These are phyloP conservation scores for Pseudochirops cupreus DNA, from an alignment of 2,797 vertebrate species.

Conservation along the genomic window DNA sequence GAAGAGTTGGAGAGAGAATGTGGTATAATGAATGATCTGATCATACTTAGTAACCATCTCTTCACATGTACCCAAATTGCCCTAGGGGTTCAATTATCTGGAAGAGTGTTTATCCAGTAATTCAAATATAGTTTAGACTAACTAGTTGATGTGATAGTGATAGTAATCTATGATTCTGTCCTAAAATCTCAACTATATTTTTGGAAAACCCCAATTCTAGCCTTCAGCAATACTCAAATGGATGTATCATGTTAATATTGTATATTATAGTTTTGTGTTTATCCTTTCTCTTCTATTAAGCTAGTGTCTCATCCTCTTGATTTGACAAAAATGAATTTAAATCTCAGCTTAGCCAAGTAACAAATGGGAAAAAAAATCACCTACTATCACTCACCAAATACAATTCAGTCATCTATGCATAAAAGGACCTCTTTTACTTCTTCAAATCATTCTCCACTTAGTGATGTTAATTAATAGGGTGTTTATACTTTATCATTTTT, in stretches of 20 bases:
- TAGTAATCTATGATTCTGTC: background rate
- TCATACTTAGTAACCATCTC: background rate
- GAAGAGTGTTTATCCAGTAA: background rate
- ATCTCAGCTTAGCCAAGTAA: slow-evolving; percentile 41
- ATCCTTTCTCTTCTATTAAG: background rate
- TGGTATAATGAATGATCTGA: background rate
- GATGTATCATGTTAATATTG: background rate
- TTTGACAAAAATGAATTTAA: slow-evolving; percentile 59
- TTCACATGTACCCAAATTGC: background rate
- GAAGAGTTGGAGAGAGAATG: background rate
- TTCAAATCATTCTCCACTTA: slow-evolving; percentile 39
- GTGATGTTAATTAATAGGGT: slow-evolving; percentile 29
- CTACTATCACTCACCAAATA: slow-evolving; percentile 11
- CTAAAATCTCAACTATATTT: background rate
- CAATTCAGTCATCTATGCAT: slow-evolving; percentile 18
- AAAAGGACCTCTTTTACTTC: slow-evolving; percentile 30
- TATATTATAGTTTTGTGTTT: background rate
- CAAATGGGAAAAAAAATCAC: slow-evolving; percentile 54
- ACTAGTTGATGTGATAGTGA: background rate
- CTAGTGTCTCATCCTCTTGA: slow-evolving; percentile 44
- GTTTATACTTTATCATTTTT: background rate
- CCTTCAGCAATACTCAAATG: background rate
- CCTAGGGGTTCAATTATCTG: background rate
- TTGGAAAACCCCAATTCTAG: background rate
- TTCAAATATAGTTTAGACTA: background rate